Percentiles rank a stretch among this genome's conserved stretches.
These are phyloP conservation scores for Nesogale talazaci DNA, from an alignment of 2,113 vertebrate species.

Conservation along the genomic window DNA sequence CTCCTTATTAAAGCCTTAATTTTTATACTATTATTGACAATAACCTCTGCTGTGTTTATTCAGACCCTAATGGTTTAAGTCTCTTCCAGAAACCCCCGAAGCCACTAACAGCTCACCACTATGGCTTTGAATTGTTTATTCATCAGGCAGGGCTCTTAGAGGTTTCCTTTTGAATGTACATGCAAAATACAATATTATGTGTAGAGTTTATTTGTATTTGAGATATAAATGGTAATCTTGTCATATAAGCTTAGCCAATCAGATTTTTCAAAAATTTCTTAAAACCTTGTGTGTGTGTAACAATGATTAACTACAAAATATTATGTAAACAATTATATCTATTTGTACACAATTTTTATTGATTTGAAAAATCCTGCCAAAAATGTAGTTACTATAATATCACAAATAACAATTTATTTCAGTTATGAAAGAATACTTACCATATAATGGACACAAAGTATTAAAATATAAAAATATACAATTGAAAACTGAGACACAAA, in stretches of 20 bases:
- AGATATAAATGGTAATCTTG: background rate
- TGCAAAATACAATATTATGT: background rate
- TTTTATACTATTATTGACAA: background rate
- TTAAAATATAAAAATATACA: background rate
- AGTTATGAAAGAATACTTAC: conserved; percentile 11
- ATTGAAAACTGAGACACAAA: conserved; percentile 31
- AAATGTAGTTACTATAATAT: conserved; percentile 4
- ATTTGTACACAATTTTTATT: background rate
- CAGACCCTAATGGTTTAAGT: background rate
- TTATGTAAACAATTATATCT: background rate
- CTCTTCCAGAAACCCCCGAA: background rate
- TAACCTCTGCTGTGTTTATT: background rate
- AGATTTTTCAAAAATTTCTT: conserved; percentile 19
- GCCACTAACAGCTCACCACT: background rate
- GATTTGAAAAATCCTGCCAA: background rate
- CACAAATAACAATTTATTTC: background rate
- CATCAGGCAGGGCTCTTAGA: background rate
- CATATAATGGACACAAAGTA: background rate
- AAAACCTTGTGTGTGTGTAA: background rate
- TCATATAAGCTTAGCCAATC: background rate
- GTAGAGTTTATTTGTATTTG: conserved; percentile 4
- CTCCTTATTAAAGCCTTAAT: background rate
- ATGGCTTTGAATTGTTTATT: background rate
- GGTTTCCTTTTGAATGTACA: background rate
- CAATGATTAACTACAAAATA: conserved; percentile 36